Percentiles rank a stretch among this genome's conserved stretches.
These are phyloP conservation scores for Tridacna crocea DNA, from an alignment of 2,888 invertebrate genomes.

Conservation along the genomic window DNA sequence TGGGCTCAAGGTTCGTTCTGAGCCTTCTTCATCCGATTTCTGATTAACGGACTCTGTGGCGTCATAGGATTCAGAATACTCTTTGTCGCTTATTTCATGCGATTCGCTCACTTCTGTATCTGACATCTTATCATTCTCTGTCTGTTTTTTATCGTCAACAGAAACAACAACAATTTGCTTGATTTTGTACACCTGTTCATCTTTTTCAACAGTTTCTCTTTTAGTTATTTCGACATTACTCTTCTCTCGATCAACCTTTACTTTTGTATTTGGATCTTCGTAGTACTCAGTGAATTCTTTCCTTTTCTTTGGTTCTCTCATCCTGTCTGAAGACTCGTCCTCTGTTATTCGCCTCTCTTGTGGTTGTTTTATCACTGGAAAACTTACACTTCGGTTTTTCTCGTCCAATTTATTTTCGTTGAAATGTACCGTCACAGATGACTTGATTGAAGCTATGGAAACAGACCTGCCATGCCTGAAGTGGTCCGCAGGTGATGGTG, in stretches of 20 bases:
- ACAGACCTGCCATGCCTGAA: slow-evolving; percentile 31
- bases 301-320: not conserved
- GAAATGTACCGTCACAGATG: slow-evolving; percentile 54
- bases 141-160: slow-evolving; percentile 28
- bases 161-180: slow-evolving; percentile 64
- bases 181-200: slow-evolving; percentile 48
- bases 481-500: slow-evolving; percentile 41
- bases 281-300: slow-evolving; percentile 15
- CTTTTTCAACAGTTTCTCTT: slow-evolving; percentile 49
- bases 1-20: slow-evolving; percentile 23
- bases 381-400: slow-evolving; percentile 27
- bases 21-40: slow-evolving; percentile 11
- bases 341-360: not conserved
- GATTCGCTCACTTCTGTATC: slow-evolving; percentile 27
- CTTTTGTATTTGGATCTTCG: slow-evolving; percentile 24
- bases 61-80: slow-evolving; percentile 29
- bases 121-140: not conserved
- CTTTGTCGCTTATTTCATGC: slow-evolving; percentile 23
- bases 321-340: not conserved
- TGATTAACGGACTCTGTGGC: slow-evolving; percentile 5
- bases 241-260: slow-evolving; percentile 30
- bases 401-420: slow-evolving; percentile 40
- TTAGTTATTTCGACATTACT: slow-evolving; percentile 54
- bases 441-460: slow-evolving; percentile 55
- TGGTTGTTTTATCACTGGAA: slow-evolving; percentile 10